Evolutionary conservation across 2,797 vertebrate species (phyloP), one percentile per base, ranked within the genome.

Genomic region (Rhyacichthys aspro): DNA sequence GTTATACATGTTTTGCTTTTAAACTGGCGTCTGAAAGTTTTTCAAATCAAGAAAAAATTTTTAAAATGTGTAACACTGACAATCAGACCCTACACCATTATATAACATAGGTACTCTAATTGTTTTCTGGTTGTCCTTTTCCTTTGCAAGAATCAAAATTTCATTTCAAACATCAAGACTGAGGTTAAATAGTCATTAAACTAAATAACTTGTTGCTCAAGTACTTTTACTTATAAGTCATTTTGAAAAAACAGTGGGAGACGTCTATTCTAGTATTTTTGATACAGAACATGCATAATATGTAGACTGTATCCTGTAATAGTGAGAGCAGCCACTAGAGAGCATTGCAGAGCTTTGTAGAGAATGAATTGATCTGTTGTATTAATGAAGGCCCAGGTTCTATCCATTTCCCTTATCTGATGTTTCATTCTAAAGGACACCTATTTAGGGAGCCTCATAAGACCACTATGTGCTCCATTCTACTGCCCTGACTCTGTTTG

Each of bases 341-440:
- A 44, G 79, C 72, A 85, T 43, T 7, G 11, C 46, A 63, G 68
- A 64, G 64, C 81, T 80, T 10, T 55, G 43, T 55, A 60, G 18
- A 59, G 63, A 64, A 49, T 53, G n/a, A 60, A 82, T 70, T 61
- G 63, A 74, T 74, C 15, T 12, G 36, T n/a, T 42, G 49, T 78
- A 70, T 33, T 85, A 82, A 82, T 79, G 78, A 86, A 84, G 70
- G 63, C 32, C 46, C 55, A 70, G 55, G 28, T 70, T 76, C 68
- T 63, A 76, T 81, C 32, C 55, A 33, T 43, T 74, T 81, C 53
- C 56, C 72, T 63, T 72, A 74, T 11, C 63, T 4, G 63, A 53
- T 37, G 55, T 59, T 79, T 84, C 67, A 64, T 63, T 71, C 62
- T 82, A 81, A 81, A 83, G 70, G 82, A 75, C 77, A 86, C 32